Base-by-base conservation (phyloP, 2,113 vertebrate species). In the Megaceryle maxima region DNA sequence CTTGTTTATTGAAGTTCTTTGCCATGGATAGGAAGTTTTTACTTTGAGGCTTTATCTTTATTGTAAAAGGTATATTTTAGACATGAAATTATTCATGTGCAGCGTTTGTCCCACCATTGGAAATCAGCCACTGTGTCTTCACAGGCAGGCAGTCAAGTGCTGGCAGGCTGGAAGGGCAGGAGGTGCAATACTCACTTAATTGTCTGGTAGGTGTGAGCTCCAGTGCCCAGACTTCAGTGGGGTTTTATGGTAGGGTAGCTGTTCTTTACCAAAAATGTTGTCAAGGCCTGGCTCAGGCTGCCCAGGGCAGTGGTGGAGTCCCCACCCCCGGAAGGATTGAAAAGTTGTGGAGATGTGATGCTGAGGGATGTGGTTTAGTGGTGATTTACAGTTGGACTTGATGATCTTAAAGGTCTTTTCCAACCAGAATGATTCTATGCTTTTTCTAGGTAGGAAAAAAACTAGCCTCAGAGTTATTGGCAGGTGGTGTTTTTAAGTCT, bases 61-160 rank as follows among this genome's bases (percentile, higher is more conserved):
- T 21, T 63, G 26, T 46, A 11, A 64, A 76, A 56, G 8, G 22
- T 41, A 7, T 13, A 2, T 62, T 63, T 87, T 72, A 68, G 41
- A 48, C 0, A 1, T 55, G 41, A n/a, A 66, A 33, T 1, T 0
- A 18, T 16, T 35, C 9, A 41, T 1, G 4, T 20, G 16, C 4
- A 8, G 44, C 5, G 8, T 63, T 48, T 83, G 31, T 83, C 18
- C 51, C 0, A 1, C 46, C 16, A 7, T 20, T 74, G 44, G 67
- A 39, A 83, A 18, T 55, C 3, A 4, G 74, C 18, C 17, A 16
- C 21, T 4, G 33, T 64, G 35, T 5, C 51, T 70, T 67, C 20
- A 5, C 25, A 53, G 21, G 24, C 21, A 37, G 82, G 72, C 37
- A 33, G n/a, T 31, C 24, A 24, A 35, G 13, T 25, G 19, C 19